Conservation (phyloP, 2,113 vertebrate species). For the Ageneiosus marmoratus region DNA sequence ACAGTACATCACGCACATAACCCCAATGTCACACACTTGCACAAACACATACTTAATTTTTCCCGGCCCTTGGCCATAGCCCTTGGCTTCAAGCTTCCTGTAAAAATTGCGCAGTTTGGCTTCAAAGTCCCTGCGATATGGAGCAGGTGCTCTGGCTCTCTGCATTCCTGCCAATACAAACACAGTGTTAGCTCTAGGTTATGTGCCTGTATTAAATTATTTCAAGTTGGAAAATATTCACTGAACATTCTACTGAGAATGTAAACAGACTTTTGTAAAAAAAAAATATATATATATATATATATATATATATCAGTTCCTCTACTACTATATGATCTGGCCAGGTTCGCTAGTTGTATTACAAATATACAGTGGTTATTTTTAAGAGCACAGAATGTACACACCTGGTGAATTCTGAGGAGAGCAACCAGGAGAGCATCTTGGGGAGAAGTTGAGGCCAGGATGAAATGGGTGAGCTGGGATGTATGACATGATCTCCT, state of each 20-base stretch:
- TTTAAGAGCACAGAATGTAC: slow-evolving; percentile 5
- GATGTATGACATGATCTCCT: slow-evolving; percentile 95
- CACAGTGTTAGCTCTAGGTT: slow-evolving; percentile 8
- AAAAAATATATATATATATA: no score
- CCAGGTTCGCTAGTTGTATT: background rate
- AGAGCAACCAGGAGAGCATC: slow-evolving; percentile 92
- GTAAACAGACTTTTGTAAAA: background rate
- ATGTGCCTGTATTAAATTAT: slow-evolving; percentile 9
- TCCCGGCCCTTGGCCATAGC: slow-evolving; percentile 95
- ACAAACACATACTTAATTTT: slow-evolving; percentile 93
- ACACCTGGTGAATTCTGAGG: slow-evolving; percentile 96
- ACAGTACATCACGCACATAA: background rate
- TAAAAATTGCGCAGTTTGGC: slow-evolving; percentile 98
- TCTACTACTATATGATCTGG: background rate
- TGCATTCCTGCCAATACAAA: slow-evolving; percentile 79
- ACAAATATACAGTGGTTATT: background rate
- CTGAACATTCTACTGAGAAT: background rate
- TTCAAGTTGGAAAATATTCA: background rate
- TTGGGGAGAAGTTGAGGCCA: slow-evolving; percentile 91
- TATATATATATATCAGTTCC: no score
- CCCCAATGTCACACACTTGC: background rate
- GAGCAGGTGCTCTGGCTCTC: slow-evolving; percentile 93
- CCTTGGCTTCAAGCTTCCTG: slow-evolving; percentile 96
- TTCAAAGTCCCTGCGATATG: slow-evolving; percentile 97
- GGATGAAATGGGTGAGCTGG: slow-evolving; percentile 88